A percentile compares a stretch with the other conserved stretches of the same genome.
These are phyloP conservation scores for Bombus confusus DNA, from an alignment of 1,140 invertebrate genomes.

Conservation along the genomic window DNA sequence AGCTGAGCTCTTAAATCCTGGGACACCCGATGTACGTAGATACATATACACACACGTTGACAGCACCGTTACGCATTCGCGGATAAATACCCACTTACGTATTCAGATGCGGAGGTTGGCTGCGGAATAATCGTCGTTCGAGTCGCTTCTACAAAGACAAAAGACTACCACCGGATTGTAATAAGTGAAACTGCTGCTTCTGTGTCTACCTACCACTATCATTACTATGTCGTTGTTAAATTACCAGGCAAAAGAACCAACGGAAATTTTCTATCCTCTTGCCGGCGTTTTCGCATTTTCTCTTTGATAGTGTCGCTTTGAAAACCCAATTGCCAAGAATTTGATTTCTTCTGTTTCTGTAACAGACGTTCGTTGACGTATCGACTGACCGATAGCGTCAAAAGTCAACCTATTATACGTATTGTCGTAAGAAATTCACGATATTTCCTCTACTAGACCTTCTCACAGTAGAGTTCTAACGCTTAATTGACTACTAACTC, in stretches of 20 bases:
- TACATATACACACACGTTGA: background rate
- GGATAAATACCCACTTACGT: background rate
- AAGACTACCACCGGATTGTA: constrained; percentile 1
- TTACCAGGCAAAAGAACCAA: background rate
- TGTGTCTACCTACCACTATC: background rate
- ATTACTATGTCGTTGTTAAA: background rate
- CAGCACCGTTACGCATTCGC: background rate
- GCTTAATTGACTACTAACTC: too few relatives aligned
- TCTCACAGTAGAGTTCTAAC: too few relatives aligned
- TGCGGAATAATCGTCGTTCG: background rate
- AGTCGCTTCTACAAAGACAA: background rate
- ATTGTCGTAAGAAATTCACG: too few relatives aligned
- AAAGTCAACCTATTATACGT: too few relatives aligned
- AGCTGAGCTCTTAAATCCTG: too few relatives aligned
- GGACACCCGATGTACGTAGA: background rate
- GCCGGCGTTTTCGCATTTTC: too few relatives aligned
- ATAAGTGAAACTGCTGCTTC: background rate
- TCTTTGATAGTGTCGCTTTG: background rate
- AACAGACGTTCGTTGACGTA: too few relatives aligned
- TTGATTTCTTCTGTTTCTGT: background rate
- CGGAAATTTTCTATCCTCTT: background rate
- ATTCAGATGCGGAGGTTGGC: background rate
- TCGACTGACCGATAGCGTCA: too few relatives aligned
- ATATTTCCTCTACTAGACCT: too few relatives aligned
- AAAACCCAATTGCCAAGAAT: background rate